Conservation (phyloP, 1,140 invertebrate genomes). For the Penaeus chinensis region DNA sequence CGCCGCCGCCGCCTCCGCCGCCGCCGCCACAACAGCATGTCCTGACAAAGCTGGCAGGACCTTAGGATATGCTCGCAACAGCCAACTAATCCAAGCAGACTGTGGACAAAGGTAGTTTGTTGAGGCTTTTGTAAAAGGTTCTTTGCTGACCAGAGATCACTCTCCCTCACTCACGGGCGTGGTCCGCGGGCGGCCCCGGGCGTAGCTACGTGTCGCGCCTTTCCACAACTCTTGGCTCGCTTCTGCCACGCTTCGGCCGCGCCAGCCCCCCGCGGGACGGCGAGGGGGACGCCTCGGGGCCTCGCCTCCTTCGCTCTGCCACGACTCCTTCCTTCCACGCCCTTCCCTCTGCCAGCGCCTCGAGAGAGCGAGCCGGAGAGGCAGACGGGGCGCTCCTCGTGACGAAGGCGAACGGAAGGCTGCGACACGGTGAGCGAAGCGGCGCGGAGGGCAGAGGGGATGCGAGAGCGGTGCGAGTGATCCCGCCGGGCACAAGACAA, state of each 20-base stretch:
- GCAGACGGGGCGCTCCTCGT: neutral
- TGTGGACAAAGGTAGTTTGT: conserved; percentile 55
- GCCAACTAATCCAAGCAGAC: conserved; percentile 40
- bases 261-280: too few relatives aligned
- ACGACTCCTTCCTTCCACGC: too few relatives aligned
- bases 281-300: too few relatives aligned
- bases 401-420: neutral
- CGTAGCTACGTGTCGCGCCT: neutral
- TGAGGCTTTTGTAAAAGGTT: conserved; percentile 43
- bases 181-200: neutral
- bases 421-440: too few relatives aligned
- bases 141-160: conserved; percentile 42
- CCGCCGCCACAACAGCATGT: too few relatives aligned
- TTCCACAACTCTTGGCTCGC: neutral
- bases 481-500: neutral
- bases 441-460: neutral
- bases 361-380: too few relatives aligned
- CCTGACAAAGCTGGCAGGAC: too few relatives aligned
- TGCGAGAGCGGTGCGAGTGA: neutral
- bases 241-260: neutral
- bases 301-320: too few relatives aligned
- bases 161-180: conserved; percentile 2
- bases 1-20: too few relatives aligned
- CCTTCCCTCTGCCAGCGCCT: too few relatives aligned
- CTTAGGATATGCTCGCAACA: too few relatives aligned